Conservation (phyloP, 2,113 vertebrate genomes). For the Lipophrys pholis region DNA sequence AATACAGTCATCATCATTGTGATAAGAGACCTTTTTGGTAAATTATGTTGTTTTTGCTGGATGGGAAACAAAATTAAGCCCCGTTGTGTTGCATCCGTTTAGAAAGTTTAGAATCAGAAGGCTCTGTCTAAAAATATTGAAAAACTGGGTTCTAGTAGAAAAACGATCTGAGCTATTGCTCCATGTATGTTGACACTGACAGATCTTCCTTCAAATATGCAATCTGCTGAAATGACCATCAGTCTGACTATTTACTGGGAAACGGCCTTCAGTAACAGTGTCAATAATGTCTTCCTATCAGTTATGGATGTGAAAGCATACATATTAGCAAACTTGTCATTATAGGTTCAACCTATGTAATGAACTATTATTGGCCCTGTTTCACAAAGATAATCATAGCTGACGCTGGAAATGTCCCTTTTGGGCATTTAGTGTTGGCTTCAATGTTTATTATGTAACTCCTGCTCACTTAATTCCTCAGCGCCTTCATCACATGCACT, state of each 20-base stretch:
- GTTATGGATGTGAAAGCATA: no score
- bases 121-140: background rate
- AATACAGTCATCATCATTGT: background rate
- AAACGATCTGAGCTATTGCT: background rate
- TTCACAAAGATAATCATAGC: background rate
- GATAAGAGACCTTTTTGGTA: no score
- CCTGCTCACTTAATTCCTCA: conserved; percentile 1
- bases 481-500: background rate
- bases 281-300: no score
- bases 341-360: no score
- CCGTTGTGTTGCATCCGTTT: background rate
- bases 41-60: no score
- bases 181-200: background rate
- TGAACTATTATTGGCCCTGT: no score
- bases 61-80: no score
- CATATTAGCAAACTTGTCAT: no score
- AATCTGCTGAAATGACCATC: background rate
- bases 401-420: background rate
- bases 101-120: background rate
- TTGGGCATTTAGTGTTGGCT: background rate
- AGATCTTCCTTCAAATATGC: background rate
- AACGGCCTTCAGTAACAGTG: no score
- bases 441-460: conserved; percentile 10
- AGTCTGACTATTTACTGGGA: no score
- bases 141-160: background rate